Evolutionary conservation across 23 tunicate genomes (phyloP), one percentile per base, ranked within the genome.

Genomic region (Botrylloides violaceus): DNA sequence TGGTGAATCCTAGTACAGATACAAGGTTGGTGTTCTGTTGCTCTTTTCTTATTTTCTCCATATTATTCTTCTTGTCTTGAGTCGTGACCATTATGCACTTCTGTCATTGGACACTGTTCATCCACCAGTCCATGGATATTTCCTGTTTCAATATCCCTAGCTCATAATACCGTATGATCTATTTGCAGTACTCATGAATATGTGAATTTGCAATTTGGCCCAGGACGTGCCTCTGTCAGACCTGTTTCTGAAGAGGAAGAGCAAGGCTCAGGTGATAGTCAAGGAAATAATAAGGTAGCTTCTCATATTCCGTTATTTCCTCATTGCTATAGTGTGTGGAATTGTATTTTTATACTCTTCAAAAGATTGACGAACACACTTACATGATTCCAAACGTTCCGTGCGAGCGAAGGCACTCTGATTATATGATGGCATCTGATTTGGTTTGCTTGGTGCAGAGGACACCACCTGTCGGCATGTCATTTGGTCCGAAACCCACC

Each of bases 131-230:
- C n/a, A n/a, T n/a, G n/a, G n/a, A n/a, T n/a, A n/a, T n/a, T n/a
- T n/a, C n/a, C n/a, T n/a, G n/a, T n/a, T n/a, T n/a, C n/a, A n/a
- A n/a, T n/a, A n/a, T n/a, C n/a, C n/a, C n/a, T n/a, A n/a, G n/a
- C n/a, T n/a, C n/a, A n/a, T n/a, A n/a, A n/a, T n/a, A n/a, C n/a
- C 1, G 0, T 60, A n/a, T 60, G 22, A 15, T 60, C 26, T 60
- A 0, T 33, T 68, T 37, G 9, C 47, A 68, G 74, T 37, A 15
- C 56, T 12, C 74, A 68, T 28, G 74, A 68, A 68, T 68, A 68
- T 43, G 74, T 68, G 27, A 68, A 68, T 43, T 68, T 68, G 47
- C 74, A 68, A 68, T 31, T 68, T 28, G 74, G 74, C 28, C 26
- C 74, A 24, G 37, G 36, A 12, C 58, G 56, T 24, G 74, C 36